phyloP scores from a whole-genome alignment of 2,113 vertebrate genomes.

The Rhizomys pruinosus region DNA sequence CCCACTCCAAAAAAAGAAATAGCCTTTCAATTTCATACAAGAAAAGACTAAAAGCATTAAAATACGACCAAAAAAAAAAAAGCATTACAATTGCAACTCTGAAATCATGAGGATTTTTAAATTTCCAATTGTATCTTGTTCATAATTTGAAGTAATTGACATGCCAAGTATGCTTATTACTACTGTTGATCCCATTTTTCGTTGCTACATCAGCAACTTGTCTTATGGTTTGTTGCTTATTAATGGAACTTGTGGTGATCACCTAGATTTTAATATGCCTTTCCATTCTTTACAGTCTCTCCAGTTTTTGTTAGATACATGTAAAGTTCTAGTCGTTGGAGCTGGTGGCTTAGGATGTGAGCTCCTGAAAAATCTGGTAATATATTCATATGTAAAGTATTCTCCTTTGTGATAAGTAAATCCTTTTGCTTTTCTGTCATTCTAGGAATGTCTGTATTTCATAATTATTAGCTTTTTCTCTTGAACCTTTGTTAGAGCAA shows the following conservation, averaged over 20 bases:
- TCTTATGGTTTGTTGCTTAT: conserved; percentile 57
- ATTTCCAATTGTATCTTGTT: conserved; percentile 35
- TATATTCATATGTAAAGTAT: conserved; percentile 64
- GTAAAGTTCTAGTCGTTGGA: conserved; percentile 97
- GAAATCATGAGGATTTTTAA: conserved; percentile 43
- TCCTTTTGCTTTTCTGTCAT: conserved; percentile 10
- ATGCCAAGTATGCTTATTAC: neutral
- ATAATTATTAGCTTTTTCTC: conserved; percentile 49
- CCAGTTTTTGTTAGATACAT: conserved; percentile 95
- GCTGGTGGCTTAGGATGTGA: conserved; percentile 98
- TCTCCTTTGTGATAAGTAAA: conserved; percentile 57
- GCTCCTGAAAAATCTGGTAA: conserved; percentile 98
- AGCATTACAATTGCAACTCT: conserved; percentile 31
- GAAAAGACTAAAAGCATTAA: too few relatives aligned
- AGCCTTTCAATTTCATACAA: conserved; percentile 39
- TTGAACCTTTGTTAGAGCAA: conserved; percentile 52
- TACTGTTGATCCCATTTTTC: conserved; percentile 47
- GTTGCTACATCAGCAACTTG: neutral
- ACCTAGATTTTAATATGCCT: conserved; percentile 76
- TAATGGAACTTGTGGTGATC: neutral
- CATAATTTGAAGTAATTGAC: conserved; percentile 55
- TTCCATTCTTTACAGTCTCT: conserved; percentile 88
- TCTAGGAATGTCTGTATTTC: conserved; percentile 18
- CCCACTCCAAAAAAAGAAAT: too few relatives aligned
- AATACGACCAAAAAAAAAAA: too few relatives aligned